Conservation (phyloP, 64 coral and sea anemone species). For the Platygyra sinensis region DNA sequence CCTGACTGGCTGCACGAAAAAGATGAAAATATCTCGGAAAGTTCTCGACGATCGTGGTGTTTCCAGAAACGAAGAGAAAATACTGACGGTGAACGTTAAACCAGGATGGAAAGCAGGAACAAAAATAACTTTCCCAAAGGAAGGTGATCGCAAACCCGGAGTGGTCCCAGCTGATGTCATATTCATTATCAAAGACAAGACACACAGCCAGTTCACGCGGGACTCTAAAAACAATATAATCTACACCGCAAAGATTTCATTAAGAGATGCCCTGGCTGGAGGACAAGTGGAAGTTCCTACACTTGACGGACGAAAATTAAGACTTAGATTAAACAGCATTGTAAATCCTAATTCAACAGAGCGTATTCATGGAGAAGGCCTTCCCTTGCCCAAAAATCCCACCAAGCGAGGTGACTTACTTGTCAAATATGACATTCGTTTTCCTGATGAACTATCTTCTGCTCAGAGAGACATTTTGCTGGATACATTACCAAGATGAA, state of each 20-base stretch:
- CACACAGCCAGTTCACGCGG: conserved; percentile 62
- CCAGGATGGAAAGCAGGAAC: conserved; percentile 70
- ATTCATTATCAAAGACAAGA: conserved; percentile 75
- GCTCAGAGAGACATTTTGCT: conserved; percentile 67
- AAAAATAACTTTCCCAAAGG: conserved; percentile 77
- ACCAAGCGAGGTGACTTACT: conserved; percentile 72
- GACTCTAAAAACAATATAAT: conserved; percentile 83
- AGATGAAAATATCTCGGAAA: conserved; percentile 55
- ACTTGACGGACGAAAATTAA: conserved; percentile 57
- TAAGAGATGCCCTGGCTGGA: conserved; percentile 76
- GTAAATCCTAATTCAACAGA: conserved; percentile 63
- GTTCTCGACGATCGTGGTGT: conserved; percentile 29
- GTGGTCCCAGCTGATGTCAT: conserved; percentile 87
- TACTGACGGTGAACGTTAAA: conserved; percentile 56
- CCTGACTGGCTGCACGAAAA: conserved; percentile 37
- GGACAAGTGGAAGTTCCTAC: conserved; percentile 55
- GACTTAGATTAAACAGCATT: conserved; percentile 40
- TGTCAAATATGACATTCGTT: conserved; percentile 63
- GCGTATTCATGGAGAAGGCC: conserved; percentile 69
- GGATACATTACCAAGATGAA: conserved; percentile 63
- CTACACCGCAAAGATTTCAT: conserved; percentile 65
- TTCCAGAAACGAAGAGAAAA: conserved; percentile 55
- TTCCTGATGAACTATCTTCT: conserved; percentile 64
- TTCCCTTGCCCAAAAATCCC: conserved; percentile 78
- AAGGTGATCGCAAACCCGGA: conserved; percentile 83